Evolutionary conservation across 53 echinoderm and acorn worm genomes (phyloP).

Genomic region (Holothuria scabra): DNA sequence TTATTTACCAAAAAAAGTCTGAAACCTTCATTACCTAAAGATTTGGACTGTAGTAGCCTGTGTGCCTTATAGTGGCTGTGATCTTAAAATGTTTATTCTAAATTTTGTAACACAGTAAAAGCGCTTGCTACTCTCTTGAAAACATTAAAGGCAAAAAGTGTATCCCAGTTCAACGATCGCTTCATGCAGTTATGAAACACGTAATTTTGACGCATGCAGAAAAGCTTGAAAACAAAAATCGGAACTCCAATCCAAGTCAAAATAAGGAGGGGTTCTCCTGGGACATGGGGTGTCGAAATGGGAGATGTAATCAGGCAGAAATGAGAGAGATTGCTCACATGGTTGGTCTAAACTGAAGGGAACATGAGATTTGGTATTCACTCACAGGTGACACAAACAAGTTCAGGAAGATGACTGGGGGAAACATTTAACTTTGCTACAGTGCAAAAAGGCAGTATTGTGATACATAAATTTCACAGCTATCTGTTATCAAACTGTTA

Average conservation of each 20-base stretch:
- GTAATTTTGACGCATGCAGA: constrained; percentile 25
- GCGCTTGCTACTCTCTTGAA: constrained; percentile 8
- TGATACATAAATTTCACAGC: too few species aligned
- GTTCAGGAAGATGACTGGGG: constrained; percentile 13
- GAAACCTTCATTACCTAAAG: too few species aligned
- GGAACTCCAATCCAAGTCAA: constrained; percentile 16
- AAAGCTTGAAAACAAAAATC: neutral
- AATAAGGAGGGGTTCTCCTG: constrained; percentile 29
- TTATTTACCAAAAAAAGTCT: too few species aligned
- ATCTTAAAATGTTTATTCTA: too few species aligned
- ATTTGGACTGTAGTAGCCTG: too few species aligned
- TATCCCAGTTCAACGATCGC: constrained; percentile 44
- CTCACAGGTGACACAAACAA: constrained; percentile 41
- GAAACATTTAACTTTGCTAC: too few species aligned
- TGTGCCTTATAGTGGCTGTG: too few species aligned
- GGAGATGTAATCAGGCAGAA: constrained; percentile 48
- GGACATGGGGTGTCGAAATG: constrained; percentile 44
- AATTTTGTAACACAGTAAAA: neutral
- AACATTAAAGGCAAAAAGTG: constrained; percentile 12
- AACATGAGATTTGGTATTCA: constrained; percentile 35
- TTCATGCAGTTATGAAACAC: constrained; percentile 5
- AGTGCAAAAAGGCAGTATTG: too few species aligned
- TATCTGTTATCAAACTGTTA: too few species aligned
- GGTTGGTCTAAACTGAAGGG: constrained; percentile 5
- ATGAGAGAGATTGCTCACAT: constrained; percentile 47